Evolutionary conservation across 2,888 invertebrate genomes (phyloP).

Genomic region (Digitonthophagus gazella): DNA sequence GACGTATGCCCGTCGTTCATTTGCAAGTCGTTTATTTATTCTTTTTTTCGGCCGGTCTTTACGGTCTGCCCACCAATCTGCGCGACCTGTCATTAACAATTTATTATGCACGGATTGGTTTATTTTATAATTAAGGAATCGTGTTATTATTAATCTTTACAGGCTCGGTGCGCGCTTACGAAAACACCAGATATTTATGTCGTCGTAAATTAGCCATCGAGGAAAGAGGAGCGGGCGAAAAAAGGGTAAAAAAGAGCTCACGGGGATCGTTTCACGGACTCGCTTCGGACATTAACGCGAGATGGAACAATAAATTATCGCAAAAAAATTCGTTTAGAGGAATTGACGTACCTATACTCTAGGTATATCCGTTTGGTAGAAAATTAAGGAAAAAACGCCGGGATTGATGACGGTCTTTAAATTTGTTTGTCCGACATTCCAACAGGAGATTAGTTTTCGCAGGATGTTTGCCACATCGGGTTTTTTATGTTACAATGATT

Average conservation of each 20-base stretch:
- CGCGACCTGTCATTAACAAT: conserved; percentile 20
- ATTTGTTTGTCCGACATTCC: background rate
- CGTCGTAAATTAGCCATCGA: conserved; percentile 19
- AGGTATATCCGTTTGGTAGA: background rate
- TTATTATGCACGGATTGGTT: conserved; percentile 24
- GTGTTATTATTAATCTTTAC: conserved; percentile 25
- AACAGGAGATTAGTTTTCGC: background rate
- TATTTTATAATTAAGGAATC: conserved; percentile 27
- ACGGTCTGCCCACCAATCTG: conserved; percentile 14
- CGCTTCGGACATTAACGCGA: conserved; percentile 1
- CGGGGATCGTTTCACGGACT: background rate
- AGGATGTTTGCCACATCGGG: background rate
- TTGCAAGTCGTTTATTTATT: background rate
- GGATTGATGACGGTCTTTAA: background rate
- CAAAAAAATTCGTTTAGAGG: background rate
- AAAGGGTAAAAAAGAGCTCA: conserved; percentile 3
- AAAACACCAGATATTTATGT: conserved; percentile 15
- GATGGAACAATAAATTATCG: conserved; percentile 9
- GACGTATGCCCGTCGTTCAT: background rate
- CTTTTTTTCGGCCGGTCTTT: background rate
- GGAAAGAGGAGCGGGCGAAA: background rate
- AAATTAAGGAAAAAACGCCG: background rate
- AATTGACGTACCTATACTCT: no score
- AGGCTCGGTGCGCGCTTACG: conserved; percentile 15
- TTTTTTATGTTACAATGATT: background rate